A percentile compares a stretch with the other conserved stretches of the same genome.
These are phyloP conservation scores for Petaurus breviceps DNA, from an alignment of 2,113 vertebrate species.

Conservation along the genomic window DNA sequence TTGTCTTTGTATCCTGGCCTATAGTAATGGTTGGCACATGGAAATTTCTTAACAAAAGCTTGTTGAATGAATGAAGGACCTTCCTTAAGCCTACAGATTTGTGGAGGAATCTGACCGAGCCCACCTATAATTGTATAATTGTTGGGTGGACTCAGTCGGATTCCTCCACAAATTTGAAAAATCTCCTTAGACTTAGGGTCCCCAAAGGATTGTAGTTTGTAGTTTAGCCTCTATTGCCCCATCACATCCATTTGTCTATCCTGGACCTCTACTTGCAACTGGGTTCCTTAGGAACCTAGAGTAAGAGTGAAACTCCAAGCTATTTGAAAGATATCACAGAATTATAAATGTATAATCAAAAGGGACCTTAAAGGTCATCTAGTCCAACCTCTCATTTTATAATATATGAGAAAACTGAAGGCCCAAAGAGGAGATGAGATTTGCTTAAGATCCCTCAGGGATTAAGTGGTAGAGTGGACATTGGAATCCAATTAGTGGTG, in stretches of 20 bases:
- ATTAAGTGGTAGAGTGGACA: background rate
- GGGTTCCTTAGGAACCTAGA: background rate
- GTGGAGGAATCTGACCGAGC: background rate
- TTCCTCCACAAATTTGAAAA: background rate
- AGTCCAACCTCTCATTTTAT: background rate
- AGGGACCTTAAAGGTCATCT: background rate
- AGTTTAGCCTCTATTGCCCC: background rate
- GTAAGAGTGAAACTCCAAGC: background rate
- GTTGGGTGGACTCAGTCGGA: no score
- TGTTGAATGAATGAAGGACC: background rate
- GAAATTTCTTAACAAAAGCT: background rate
- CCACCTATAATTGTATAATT: no score
- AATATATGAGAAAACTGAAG: background rate
- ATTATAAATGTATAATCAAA: background rate
- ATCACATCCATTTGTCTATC: background rate
- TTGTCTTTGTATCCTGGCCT: background rate
- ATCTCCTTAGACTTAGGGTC: background rate
- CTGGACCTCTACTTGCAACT: background rate
- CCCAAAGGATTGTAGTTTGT: background rate
- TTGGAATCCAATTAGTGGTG: background rate
- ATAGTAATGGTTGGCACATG: background rate
- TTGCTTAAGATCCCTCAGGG: background rate
- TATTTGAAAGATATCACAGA: background rate
- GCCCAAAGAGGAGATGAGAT: background rate
- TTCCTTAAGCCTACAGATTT: background rate